Conservation (phyloP, 2,113 vertebrate genomes). For the Abramis brama region DNA sequence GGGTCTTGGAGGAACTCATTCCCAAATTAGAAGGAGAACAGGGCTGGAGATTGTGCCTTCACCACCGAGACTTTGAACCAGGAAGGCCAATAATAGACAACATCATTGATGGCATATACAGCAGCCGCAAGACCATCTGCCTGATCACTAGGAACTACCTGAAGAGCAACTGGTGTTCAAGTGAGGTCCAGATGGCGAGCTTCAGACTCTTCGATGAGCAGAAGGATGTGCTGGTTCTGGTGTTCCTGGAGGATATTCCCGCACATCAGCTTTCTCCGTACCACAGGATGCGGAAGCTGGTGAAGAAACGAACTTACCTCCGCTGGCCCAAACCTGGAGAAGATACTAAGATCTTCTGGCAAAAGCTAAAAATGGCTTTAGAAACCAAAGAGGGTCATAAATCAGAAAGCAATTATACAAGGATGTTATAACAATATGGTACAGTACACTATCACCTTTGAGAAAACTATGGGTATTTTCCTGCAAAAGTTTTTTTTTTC, state of each 20-base stretch:
- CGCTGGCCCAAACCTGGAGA: slow-evolving; percentile 66
- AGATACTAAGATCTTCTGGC: slow-evolving; percentile 72
- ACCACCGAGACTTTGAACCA: slow-evolving; percentile 80
- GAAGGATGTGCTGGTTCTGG: slow-evolving; percentile 76
- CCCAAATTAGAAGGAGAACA: slow-evolving; percentile 75
- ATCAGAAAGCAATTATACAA: background rate
- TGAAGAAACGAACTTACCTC: slow-evolving; percentile 74
- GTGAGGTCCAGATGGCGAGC: slow-evolving; percentile 78
- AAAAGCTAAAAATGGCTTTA: slow-evolving; percentile 74
- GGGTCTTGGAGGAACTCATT: slow-evolving; percentile 72
- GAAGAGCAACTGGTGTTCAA: slow-evolving; percentile 79
- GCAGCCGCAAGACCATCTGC: slow-evolving; percentile 79
- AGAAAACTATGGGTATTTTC: no score
- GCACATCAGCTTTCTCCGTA: slow-evolving; percentile 67
- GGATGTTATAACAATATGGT: background rate
- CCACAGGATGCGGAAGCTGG: slow-evolving; percentile 73
- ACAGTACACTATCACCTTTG: background rate
- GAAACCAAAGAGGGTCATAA: slow-evolving; percentile 23
- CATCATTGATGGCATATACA: slow-evolving; percentile 77
- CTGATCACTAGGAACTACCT: slow-evolving; percentile 75
- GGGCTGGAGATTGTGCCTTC: slow-evolving; percentile 78
- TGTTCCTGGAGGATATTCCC: slow-evolving; percentile 79
- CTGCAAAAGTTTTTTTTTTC: no score
- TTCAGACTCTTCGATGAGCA: slow-evolving; percentile 78
- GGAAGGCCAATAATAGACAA: slow-evolving; percentile 77